A percentile compares a stretch with the other conserved stretches of the same genome.
Conservation (phyloP, 2,113 vertebrate species). For the Muscicapa adusta region DNA sequence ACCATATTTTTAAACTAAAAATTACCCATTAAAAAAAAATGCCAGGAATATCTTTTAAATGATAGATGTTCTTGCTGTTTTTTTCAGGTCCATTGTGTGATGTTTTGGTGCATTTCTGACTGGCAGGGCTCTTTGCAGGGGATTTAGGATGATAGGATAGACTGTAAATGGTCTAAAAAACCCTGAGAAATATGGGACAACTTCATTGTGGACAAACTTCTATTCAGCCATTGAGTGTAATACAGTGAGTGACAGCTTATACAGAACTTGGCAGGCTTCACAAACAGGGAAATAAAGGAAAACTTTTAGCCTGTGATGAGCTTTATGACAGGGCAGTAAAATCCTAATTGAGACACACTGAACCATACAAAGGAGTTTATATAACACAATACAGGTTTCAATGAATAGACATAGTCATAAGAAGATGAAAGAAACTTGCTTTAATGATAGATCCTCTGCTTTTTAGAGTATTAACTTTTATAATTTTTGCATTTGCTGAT, state of each 20-base stretch:
- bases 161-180: constrained; percentile 33
- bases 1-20: not conserved
- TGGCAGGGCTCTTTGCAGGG: constrained; percentile 26
- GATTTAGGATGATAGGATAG: constrained; percentile 43
- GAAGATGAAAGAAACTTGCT: constrained; percentile 5
- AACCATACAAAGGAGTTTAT: constrained; percentile 5
- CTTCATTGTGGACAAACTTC: constrained; percentile 54
- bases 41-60: not conserved
- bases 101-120: not conserved
- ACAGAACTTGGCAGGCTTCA: constrained; percentile 34
- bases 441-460: not conserved
- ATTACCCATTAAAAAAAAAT: not conserved
- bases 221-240: constrained; percentile 41
- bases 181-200: constrained; percentile 35
- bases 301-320: constrained; percentile 43
- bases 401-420: constrained; percentile 23
- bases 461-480: not conserved
- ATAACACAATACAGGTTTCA: constrained; percentile 1
- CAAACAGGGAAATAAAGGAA: constrained; percentile 58
- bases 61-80: not conserved
- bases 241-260: constrained; percentile 19
- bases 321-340: constrained; percentile 52
- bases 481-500: not conserved
- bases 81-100: constrained; percentile 9
- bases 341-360: constrained; percentile 43